These are phyloP conservation scores for Pachyseris speciosa DNA, from an alignment of 64 coral and sea anemone species.

Conservation along the genomic window DNA sequence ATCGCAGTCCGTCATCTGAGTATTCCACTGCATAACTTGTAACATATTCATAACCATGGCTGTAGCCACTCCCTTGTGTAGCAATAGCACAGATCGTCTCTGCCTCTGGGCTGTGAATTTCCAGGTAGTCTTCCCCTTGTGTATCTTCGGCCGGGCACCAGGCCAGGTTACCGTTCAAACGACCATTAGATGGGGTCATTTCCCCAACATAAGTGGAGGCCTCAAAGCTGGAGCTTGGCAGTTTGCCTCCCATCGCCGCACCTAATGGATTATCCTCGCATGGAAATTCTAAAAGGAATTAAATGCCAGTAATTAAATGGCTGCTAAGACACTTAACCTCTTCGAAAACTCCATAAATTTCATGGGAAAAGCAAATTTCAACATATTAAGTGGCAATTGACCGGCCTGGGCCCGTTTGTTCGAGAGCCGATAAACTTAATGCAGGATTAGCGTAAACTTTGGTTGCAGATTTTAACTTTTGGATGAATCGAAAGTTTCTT, in stretches of 20 bases:
- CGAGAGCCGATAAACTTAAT: too few species aligned
- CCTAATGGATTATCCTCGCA: slow-evolving; percentile 5
- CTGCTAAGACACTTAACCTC: too few species aligned
- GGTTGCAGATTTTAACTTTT: too few species aligned
- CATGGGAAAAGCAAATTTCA: too few species aligned
- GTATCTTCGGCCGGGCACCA: slow-evolving; percentile 2
- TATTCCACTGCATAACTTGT: slow-evolving; percentile 2
- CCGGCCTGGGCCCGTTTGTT: too few species aligned
- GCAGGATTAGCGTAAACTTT: too few species aligned
- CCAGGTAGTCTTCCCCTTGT: slow-evolving; percentile 21
- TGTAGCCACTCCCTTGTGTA: slow-evolving; percentile 45
- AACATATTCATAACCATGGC: neutral
- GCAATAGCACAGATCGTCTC: slow-evolving; percentile 49
- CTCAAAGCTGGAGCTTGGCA: neutral
- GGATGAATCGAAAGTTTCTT: too few species aligned
- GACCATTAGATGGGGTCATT: neutral
- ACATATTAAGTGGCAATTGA: too few species aligned
- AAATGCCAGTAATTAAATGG: too few species aligned
- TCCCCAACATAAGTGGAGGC: neutral
- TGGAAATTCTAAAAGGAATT: neutral
- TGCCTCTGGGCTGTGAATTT: slow-evolving; percentile 30
- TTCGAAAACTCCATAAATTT: too few species aligned
- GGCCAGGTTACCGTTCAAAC: slow-evolving; percentile 27
- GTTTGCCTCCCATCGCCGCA: neutral
- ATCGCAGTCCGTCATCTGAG: slow-evolving; percentile 6